phyloP scores from a whole-genome alignment of 2,888 invertebrate genomes.

The Drosophila pegasa region DNA sequence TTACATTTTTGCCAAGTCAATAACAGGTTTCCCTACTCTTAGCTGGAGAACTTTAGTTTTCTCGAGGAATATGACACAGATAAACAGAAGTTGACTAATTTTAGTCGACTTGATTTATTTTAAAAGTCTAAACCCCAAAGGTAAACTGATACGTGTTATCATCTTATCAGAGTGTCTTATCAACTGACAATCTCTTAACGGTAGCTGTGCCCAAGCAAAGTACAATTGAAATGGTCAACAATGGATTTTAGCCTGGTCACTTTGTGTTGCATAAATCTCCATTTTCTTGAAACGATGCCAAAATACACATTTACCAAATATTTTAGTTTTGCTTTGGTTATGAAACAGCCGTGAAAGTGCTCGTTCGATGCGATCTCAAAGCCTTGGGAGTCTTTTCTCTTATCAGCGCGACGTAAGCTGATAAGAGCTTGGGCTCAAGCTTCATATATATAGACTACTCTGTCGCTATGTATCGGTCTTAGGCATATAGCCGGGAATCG shows the following conservation, averaged over 20 bases:
- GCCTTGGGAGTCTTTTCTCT: conserved; percentile 1
- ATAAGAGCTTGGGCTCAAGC: conserved; percentile 17
- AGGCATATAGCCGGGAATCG: not conserved
- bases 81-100: no score
- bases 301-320: conserved; percentile 1
- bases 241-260: not conserved
- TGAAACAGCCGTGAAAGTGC: conserved; percentile 47
- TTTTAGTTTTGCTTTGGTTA: conserved; percentile 34
- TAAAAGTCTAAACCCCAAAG: not conserved
- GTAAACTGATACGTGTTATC: conserved; percentile 2
- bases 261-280: not conserved
- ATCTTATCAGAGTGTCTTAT: conserved; percentile 37
- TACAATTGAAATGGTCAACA: conserved; percentile 22
- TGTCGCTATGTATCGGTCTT: not conserved
- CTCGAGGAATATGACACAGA: not conserved
- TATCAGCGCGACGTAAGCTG: conserved; percentile 33
- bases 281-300: conserved; percentile 54
- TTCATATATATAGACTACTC: conserved; percentile 6
- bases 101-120: no score
- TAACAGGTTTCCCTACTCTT: conserved; percentile 45
- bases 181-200: conserved; percentile 6
- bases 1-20: conserved; percentile 21
- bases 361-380: not conserved
- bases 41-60: not conserved
- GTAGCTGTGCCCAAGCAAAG: conserved; percentile 32